Base-by-base conservation (phyloP, 2,797 vertebrate genomes). In the Harpagifer antarcticus region DNA sequence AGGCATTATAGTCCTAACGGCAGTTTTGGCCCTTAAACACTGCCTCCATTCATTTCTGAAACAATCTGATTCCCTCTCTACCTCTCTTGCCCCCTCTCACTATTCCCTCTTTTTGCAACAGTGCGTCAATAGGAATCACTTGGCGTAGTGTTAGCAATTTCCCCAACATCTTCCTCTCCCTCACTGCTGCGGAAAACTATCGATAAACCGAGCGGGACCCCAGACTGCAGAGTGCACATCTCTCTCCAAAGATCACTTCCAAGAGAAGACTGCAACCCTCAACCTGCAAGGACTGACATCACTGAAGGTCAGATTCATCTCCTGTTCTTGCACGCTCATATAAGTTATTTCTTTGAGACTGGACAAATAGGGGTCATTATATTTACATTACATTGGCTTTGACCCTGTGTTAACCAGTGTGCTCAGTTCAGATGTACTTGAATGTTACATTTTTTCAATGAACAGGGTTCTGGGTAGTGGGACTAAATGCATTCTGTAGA, bases 1-100 rank as follows among this genome's bases (percentile, higher is more conserved):
- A 89, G 85, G 88, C 91, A 91, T 95, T 94, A 93, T 95, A 88
- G 90, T 89, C 90, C 86, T 82, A 89, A 91, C 31, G 65, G 90
- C 73, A 78, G 68, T 79, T 86, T 88, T 93, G 93, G 93, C 93
- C 79, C 83, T 62, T 54, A 88, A 89, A 95, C 95, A 96, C 92
- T 91, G 90, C 79, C 83, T 84, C 92, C 43, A 94, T 95, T 96
- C 94, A 94, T 95, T 81, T 90, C 76, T 72, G 64, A 90, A 89
- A 91, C 90, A 86, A 94, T 91, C 93, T 79, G 86, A 91, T 90
- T 90, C 90, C 83, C 82, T 82, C 82, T 82, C 82, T 86, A 48
- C 82, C 78, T 87, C 79, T 77, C 84, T 53, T 63, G 71, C 83
- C 76, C 78, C 74, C 59, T 83, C 78, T 90, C 74, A 49, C 82